Evolutionary conservation across 2,888 invertebrate species (phyloP).

Genomic region (Drosophila stalkeri): DNA sequence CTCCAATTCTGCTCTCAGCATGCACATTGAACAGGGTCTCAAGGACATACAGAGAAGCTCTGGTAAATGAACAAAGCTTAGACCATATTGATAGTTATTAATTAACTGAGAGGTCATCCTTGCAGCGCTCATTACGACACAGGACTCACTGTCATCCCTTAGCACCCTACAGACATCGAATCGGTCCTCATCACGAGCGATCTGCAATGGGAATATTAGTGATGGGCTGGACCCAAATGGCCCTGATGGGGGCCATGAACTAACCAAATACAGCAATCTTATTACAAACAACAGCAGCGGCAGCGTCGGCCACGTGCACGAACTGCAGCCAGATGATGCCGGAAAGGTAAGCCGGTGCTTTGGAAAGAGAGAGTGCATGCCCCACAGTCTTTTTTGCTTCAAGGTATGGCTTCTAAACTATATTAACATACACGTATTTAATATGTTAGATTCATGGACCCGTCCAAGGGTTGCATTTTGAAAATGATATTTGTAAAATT

Average conservation of each 20-base stretch:
- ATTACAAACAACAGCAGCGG: slow-evolving; percentile 28
- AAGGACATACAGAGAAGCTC: slow-evolving; percentile 85
- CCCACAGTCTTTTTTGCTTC: slow-evolving; percentile 93
- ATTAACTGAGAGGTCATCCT: not conserved
- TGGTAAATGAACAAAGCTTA: slow-evolving; percentile 62
- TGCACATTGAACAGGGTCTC: slow-evolving; percentile 84
- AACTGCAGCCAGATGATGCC: slow-evolving; percentile 76
- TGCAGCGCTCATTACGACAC: slow-evolving; percentile 67
- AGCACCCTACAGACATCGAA: slow-evolving; percentile 71
- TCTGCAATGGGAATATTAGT: slow-evolving; percentile 64
- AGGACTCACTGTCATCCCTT: slow-evolving; percentile 76
- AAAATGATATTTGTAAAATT: slow-evolving; percentile 37
- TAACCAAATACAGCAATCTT: slow-evolving; percentile 42
- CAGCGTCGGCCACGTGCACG: slow-evolving; percentile 65
- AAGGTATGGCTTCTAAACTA: slow-evolving; percentile 88
- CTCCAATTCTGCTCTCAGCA: slow-evolving; percentile 82
- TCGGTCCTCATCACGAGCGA: slow-evolving; percentile 51
- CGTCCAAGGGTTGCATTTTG: slow-evolving; percentile 26
- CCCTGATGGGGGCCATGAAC: slow-evolving; percentile 36
- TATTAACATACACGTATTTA: slow-evolving; percentile 85
- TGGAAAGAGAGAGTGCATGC: slow-evolving; percentile 93
- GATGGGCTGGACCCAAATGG: slow-evolving; percentile 39
- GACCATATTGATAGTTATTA: not conserved
- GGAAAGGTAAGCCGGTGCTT: slow-evolving; percentile 89
- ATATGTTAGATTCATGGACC: slow-evolving; percentile 77